Conservation (phyloP, 2,797 vertebrate species). For the Eleutherodactylus coqui region DNA sequence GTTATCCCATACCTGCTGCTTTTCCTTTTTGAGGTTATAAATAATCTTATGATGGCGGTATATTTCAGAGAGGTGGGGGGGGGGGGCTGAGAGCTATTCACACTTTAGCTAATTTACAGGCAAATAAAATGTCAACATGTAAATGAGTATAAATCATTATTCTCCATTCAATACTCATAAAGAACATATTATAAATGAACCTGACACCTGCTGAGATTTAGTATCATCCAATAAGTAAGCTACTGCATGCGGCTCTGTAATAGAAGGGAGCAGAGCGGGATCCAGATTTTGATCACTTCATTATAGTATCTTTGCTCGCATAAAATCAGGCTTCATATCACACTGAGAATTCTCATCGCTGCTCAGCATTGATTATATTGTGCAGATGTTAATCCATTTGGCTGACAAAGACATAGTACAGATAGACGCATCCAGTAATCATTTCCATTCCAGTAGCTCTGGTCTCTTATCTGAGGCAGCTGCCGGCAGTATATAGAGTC, state of each 20-base stretch:
- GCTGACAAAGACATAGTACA: neutral
- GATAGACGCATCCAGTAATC: neutral
- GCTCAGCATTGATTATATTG: neutral
- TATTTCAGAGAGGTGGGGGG: neutral
- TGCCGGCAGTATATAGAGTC: neutral
- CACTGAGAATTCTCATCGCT: neutral
- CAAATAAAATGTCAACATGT: neutral
- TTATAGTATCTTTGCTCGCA: slow-evolving; percentile 6
- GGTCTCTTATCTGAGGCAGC: neutral
- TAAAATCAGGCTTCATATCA: slow-evolving; percentile 9
- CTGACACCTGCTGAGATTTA: neutral
- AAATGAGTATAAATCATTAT: neutral
- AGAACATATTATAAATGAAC: neutral
- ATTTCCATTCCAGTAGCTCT: slow-evolving; percentile 18
- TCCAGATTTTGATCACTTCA: neutral
- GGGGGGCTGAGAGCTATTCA: neutral
- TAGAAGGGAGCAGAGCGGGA: neutral
- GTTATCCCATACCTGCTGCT: neutral
- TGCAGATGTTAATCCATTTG: neutral
- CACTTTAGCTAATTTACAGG: neutral
- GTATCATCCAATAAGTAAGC: neutral
- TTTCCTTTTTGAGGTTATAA: neutral
- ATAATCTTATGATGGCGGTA: neutral
- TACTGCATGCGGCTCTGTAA: neutral
- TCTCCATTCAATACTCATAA: neutral